Evolutionary conservation across 2,888 invertebrate species (phyloP), one percentile per base, ranked within the genome.

Genomic region (Chrysotoxum bicinctum): DNA sequence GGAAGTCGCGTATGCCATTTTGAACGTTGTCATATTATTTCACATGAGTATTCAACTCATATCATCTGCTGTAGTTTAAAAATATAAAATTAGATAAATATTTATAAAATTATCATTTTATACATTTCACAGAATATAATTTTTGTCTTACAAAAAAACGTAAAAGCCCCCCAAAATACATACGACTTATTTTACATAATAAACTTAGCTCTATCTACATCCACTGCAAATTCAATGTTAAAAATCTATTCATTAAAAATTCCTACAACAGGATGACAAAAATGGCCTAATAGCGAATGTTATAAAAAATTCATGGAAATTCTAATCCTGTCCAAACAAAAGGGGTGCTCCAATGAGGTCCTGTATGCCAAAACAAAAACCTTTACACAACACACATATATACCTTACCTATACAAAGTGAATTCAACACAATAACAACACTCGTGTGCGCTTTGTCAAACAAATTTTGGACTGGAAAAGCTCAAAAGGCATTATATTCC

Each of bases 251-350:
- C 77, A 85, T 85, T 85, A 81, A 77, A 76, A 73, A 85, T 85
- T 77, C 81, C 68, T 37, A 19, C 32, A 85, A 81, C 43, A 68
- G 82, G 60, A 73, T 62, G 82, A 77, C 82, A 77, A 83, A 83
- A 83, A 62, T 69, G 72, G 54, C 68, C 77, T 69, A 73, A 77
- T 77, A 68, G 77, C 52, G 45, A 73, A 54, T 45, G 40, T 26
- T 52, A 73, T 83, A 56, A 56, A 85, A 85, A 81, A 85, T 85
- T 74, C 73, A 85, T 85, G 50, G 45, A 76, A 81, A 85, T 85
- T 85, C 85, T 85, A 85, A 85, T 85, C 85, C 76, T 69, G 76
- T 54, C 80, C 69, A 85, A 85, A 81, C 81, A 85, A 81, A 85
- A 85, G 76, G 75, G 76, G 80, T 68, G 60, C 76, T 70, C 9